A percentile compares a stretch with the other conserved stretches of the same genome.
Conservation (phyloP, 1,140 invertebrate species). For the Sinella curviseta region DNA sequence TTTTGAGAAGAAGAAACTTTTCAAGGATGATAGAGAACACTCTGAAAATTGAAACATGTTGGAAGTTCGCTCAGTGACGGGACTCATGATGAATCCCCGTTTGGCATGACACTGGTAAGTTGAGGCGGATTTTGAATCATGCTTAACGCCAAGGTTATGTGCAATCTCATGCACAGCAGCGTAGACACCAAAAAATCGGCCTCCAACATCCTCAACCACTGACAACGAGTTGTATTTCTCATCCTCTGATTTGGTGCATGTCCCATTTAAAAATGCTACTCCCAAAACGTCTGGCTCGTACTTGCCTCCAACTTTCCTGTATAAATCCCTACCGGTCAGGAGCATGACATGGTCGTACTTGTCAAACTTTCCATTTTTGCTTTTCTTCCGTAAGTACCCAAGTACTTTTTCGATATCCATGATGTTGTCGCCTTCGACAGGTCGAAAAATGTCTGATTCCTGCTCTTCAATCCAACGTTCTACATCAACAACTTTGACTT, state of each 20-base stretch:
- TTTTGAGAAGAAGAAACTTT: neutral
- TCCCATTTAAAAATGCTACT: neutral
- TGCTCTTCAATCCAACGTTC: neutral
- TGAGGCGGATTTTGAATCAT: neutral
- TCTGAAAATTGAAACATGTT: slow-evolving; percentile 13
- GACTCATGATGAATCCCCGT: neutral
- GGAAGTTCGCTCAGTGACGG: neutral
- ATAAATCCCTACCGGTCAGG: neutral
- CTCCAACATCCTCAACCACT: neutral
- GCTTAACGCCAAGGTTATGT: neutral
- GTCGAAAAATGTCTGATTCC: neutral
- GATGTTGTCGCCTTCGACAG: neutral
- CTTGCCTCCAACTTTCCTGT: neutral
- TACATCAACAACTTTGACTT: neutral
- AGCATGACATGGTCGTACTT: slow-evolving; percentile 2
- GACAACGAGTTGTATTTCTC: neutral
- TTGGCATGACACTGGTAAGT: neutral
- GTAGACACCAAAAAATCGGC: neutral
- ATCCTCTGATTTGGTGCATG: neutral
- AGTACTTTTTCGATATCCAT: neutral
- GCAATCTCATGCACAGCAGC: neutral
- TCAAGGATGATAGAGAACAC: neutral
- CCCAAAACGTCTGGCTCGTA: slow-evolving; percentile 3
- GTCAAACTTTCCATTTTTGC: neutral
- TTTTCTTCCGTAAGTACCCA: neutral